phyloP scores from a whole-genome alignment of 92 coral and sea anemone genomes.

The Galaxea fascicularis region DNA sequence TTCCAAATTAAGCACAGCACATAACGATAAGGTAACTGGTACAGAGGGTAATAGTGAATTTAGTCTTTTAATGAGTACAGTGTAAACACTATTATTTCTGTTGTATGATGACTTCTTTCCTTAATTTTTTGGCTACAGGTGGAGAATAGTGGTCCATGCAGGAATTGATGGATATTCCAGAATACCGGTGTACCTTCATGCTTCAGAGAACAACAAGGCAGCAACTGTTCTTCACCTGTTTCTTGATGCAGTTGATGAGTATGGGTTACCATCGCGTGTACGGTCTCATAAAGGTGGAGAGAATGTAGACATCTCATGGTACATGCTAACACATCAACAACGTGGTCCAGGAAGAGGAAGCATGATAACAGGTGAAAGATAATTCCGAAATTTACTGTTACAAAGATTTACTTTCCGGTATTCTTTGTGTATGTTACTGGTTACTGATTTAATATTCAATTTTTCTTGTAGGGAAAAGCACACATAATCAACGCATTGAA shows the following conservation, averaged over 20 bases:
- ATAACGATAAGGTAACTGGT: too few relatives aligned
- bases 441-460: not conserved
- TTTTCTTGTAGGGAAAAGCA: constrained; percentile 61
- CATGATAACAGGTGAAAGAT: constrained; percentile 64
- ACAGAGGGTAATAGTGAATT: too few relatives aligned
- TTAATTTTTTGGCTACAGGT: constrained; percentile 9
- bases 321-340: constrained; percentile 58
- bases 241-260: constrained; percentile 52
- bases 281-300: constrained; percentile 70
- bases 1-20: too few relatives aligned
- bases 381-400: constrained; percentile 1
- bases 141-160: constrained; percentile 62
- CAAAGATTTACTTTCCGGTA: not conserved
- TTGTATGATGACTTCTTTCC: too few relatives aligned
- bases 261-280: constrained; percentile 63
- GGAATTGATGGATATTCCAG: constrained; percentile 66
- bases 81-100: too few relatives aligned
- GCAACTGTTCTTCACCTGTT: constrained; percentile 53
- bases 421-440: not conserved
- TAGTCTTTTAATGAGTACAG: too few relatives aligned
- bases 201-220: constrained; percentile 64
- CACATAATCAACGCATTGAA: constrained; percentile 67
- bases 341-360: constrained; percentile 64
- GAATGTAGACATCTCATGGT: constrained; percentile 61
- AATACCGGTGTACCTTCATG: constrained; percentile 45